Evolutionary conservation across 2,113 vertebrate genomes (phyloP).

Genomic region (Antechinus flavipes): DNA sequence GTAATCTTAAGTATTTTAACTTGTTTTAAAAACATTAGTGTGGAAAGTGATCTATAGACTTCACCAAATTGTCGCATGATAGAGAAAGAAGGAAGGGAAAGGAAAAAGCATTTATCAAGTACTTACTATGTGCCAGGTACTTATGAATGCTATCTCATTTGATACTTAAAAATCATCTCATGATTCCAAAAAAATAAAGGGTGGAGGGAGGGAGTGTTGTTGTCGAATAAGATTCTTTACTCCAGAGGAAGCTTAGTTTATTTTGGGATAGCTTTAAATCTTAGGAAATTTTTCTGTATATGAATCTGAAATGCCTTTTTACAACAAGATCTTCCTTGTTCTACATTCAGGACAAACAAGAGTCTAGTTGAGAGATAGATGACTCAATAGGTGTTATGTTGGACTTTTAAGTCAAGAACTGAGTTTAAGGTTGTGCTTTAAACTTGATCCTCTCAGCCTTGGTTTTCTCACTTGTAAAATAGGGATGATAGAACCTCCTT

Average conservation of each 20-base stretch:
- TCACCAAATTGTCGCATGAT: not conserved
- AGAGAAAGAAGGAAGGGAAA: not conserved
- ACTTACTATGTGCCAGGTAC: not conserved
- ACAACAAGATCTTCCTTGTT: too few species aligned
- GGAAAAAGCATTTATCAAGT: not conserved
- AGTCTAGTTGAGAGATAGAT: too few species aligned
- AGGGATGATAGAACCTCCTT: not conserved
- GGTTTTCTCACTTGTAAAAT: not conserved
- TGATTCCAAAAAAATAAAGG: not conserved
- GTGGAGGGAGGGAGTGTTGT: too few species aligned
- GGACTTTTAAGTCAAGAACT: too few species aligned
- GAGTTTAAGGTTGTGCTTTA: too few species aligned
- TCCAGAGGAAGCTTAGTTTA: not conserved
- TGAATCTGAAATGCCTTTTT: too few species aligned
- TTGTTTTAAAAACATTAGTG: not conserved
- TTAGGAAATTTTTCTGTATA: too few species aligned
- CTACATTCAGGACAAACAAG: too few species aligned
- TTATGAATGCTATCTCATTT: not conserved
- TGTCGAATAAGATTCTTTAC: not conserved
- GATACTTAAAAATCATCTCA: not conserved
- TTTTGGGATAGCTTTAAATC: not conserved
- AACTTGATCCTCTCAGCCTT: not conserved
- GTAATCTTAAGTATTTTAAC: not conserved
- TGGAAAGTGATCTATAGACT: not conserved
- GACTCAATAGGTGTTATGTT: too few species aligned